phyloP scores from a whole-genome alignment of 2,888 invertebrate genomes.

The Volucella inflata region DNA sequence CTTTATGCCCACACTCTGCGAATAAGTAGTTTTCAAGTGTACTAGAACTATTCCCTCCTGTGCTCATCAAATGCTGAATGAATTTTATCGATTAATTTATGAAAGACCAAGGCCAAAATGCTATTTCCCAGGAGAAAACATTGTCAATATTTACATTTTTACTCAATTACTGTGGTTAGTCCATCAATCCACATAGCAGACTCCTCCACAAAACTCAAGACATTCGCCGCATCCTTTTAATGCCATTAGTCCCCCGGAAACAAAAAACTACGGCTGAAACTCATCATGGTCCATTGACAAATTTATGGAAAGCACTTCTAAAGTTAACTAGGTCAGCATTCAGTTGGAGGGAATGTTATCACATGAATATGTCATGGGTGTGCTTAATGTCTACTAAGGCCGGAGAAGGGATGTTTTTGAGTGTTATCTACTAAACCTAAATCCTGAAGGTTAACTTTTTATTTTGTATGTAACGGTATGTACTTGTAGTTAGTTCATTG shows the following conservation, averaged over 20 bases:
- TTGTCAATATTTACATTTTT: constrained; percentile 29
- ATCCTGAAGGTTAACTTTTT: constrained; percentile 55
- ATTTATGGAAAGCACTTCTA: constrained; percentile 50
- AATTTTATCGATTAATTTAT: constrained; percentile 31
- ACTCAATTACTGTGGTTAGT: constrained; percentile 22
- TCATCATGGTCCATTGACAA: constrained; percentile 48
- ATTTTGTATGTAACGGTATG: neutral
- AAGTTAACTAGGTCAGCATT: constrained; percentile 46
- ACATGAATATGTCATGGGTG: constrained; percentile 22
- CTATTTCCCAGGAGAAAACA: constrained; percentile 16
- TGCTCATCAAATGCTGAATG: neutral
- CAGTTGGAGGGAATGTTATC: constrained; percentile 4
- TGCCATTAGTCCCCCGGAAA: constrained; percentile 1
- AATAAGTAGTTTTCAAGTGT: neutral
- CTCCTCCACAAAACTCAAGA: neutral
- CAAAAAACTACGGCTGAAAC: constrained; percentile 12
- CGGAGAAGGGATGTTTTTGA: constrained; percentile 10
- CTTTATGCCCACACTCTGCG: neutral
- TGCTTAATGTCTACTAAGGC: neutral
- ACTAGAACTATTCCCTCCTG: neutral
- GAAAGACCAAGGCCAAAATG: constrained; percentile 5
- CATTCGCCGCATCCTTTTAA: neutral
- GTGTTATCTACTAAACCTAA: neutral
- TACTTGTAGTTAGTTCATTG: constrained; percentile 29
- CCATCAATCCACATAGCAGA: neutral